Conservation (phyloP, 2,888 invertebrate genomes). For the Sinohyriopsis cumingii region DNA sequence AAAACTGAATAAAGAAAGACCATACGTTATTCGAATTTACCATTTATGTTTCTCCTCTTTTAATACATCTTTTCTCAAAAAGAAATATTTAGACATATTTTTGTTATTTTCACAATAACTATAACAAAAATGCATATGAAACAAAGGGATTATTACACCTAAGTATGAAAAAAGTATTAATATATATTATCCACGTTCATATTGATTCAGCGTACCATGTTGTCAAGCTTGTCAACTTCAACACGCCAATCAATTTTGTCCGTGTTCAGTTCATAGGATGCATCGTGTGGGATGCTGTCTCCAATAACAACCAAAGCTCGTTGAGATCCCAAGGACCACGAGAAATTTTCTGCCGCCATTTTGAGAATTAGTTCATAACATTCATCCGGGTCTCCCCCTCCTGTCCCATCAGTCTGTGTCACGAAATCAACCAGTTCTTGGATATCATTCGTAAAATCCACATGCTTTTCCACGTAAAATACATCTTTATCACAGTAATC, state of each 20-base stretch:
- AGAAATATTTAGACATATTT: no score
- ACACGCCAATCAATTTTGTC: slow-evolving; percentile 60
- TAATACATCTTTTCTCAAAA: no score
- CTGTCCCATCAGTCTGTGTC: slow-evolving; percentile 51
- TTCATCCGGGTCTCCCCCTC: slow-evolving; percentile 65
- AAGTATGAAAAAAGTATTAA: no score
- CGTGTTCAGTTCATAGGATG: slow-evolving; percentile 48
- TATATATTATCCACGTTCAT: not conserved
- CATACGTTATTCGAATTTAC: not conserved
- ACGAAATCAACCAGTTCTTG: slow-evolving; percentile 56
- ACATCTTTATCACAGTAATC: slow-evolving; percentile 64
- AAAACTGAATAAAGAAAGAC: not conserved
- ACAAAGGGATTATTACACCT: no score
- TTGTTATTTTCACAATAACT: no score
- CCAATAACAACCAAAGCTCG: slow-evolving; percentile 65
- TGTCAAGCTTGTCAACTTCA: slow-evolving; percentile 37
- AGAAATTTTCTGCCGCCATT: slow-evolving; percentile 45
- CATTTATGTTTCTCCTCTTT: no score
- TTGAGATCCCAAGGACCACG: slow-evolving; percentile 57
- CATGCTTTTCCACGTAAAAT: slow-evolving; percentile 60
- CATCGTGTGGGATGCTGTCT: slow-evolving; percentile 62
- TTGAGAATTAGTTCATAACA: slow-evolving; percentile 66
- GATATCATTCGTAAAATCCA: slow-evolving; percentile 58
- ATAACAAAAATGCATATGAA: no score
- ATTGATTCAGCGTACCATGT: slow-evolving; percentile 21